Conservation (phyloP, 2,113 vertebrate genomes). For the Daboia siamensis region DNA sequence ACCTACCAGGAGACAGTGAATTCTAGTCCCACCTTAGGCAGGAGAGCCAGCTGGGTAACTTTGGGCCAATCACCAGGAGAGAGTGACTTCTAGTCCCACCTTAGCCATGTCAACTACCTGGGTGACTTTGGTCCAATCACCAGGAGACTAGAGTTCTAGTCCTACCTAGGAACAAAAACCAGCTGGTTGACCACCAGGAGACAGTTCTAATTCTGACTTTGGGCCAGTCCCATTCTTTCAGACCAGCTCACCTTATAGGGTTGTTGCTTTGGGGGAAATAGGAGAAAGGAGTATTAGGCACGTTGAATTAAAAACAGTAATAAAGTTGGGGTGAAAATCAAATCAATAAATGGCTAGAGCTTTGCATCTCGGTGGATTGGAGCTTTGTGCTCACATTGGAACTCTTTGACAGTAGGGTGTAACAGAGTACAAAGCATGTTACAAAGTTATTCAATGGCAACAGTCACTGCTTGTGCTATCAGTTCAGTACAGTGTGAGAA, state of each 20-base stretch:
- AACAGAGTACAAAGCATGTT: not conserved
- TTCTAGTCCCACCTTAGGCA: not conserved
- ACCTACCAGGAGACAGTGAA: too few relatives aligned
- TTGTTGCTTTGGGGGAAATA: not conserved
- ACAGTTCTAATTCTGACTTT: not conserved
- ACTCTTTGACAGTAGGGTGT: not conserved
- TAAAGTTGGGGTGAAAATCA: not conserved
- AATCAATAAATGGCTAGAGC: not conserved
- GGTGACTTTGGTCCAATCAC: not conserved
- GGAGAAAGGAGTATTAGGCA: not conserved
- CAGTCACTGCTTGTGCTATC: not conserved
- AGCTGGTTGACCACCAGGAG: not conserved
- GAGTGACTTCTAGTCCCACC: too few relatives aligned
- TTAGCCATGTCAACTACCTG: too few relatives aligned
- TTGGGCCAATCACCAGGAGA: not conserved
- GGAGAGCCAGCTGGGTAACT: not conserved
- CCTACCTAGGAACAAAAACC: too few relatives aligned
- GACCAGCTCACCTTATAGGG: not conserved
- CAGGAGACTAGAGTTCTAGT: too few relatives aligned
- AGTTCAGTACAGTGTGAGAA: not conserved
- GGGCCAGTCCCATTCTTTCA: not conserved
- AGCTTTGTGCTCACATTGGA: not conserved
- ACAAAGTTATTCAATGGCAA: not conserved
- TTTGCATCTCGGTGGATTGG: not conserved
- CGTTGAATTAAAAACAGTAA: not conserved